Percentiles rank a stretch among this genome's conserved stretches.
These are phyloP conservation scores for Bicyclus anynana DNA, from an alignment of 1,140 invertebrate genomes.

Conservation along the genomic window DNA sequence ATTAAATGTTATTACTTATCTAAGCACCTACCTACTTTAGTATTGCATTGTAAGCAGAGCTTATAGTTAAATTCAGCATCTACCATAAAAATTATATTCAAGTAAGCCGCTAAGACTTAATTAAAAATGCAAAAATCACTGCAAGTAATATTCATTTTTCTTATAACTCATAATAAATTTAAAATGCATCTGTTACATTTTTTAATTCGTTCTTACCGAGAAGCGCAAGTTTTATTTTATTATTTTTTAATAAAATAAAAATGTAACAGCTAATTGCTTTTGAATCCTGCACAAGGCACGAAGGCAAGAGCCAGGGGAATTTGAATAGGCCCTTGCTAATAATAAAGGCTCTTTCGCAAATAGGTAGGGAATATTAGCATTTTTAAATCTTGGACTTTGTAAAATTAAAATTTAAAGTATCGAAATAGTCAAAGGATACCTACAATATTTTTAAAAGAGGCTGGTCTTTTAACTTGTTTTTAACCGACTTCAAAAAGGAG, in stretches of 20 bases:
- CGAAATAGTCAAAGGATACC: background rate
- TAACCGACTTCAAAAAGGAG: too few species aligned
- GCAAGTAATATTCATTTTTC: too few species aligned
- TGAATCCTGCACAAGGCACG: conserved; percentile 22
- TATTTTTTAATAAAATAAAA: conserved; percentile 16
- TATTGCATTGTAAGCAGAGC: too few species aligned
- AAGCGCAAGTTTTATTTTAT: conserved; percentile 7
- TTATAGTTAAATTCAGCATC: too few species aligned
- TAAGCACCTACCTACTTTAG: too few species aligned
- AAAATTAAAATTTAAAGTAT: conserved; percentile 20
- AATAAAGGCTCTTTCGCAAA: conserved; percentile 20
- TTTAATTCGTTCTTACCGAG: conserved; percentile 3
- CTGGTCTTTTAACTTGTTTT: background rate
- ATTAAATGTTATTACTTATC: too few species aligned
- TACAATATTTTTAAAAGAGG: background rate
- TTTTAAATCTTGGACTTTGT: conserved; percentile 14
- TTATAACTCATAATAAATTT: too few species aligned
- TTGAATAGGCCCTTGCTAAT: conserved; percentile 23
- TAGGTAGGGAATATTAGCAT: conserved; percentile 6
- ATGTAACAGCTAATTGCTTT: conserved; percentile 26
- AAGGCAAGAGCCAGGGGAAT: conserved; percentile 22
- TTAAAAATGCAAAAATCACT: too few species aligned
- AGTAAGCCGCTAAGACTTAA: too few species aligned
- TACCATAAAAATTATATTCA: too few species aligned
- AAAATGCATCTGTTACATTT: conserved; percentile 10